Evolutionary conservation across 2,113 vertebrate species (phyloP).

Genomic region (Indicator indicator): DNA sequence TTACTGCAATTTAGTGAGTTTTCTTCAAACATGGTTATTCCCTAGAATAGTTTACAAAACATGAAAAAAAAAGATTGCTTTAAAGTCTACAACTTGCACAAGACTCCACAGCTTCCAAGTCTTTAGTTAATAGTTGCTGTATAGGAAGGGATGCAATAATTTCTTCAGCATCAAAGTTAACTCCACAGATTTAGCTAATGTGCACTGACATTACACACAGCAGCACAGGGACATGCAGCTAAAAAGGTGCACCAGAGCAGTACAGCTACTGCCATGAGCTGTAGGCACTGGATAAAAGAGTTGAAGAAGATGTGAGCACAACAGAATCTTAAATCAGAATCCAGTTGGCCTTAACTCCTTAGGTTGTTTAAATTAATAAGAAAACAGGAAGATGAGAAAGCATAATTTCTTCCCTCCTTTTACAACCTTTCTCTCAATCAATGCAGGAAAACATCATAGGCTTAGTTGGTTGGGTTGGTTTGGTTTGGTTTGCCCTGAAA

Average conservation of each 20-base stretch:
- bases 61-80: not conserved
- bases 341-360: not conserved
- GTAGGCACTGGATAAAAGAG: not conserved
- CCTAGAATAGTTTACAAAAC: not conserved
- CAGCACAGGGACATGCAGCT: rapidly evolving
- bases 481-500: not conserved
- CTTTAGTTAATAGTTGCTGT: not conserved
- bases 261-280: not conserved
- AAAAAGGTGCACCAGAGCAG: not conserved
- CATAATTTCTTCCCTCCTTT: not conserved
- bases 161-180: not conserved
- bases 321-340: not conserved
- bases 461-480: too few species aligned
- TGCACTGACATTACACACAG: rapidly evolving
- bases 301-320: not conserved
- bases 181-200: not conserved
- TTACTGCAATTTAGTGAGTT: not conserved
- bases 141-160: not conserved
- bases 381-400: not conserved
- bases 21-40: not conserved
- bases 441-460: not conserved
- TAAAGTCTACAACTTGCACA: conserved; percentile 11
- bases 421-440: not conserved
- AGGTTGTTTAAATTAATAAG: not conserved
- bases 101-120: not conserved